Evolutionary conservation across 2,113 vertebrate genomes (phyloP).

Genomic region (Manacus vitellinus): DNA sequence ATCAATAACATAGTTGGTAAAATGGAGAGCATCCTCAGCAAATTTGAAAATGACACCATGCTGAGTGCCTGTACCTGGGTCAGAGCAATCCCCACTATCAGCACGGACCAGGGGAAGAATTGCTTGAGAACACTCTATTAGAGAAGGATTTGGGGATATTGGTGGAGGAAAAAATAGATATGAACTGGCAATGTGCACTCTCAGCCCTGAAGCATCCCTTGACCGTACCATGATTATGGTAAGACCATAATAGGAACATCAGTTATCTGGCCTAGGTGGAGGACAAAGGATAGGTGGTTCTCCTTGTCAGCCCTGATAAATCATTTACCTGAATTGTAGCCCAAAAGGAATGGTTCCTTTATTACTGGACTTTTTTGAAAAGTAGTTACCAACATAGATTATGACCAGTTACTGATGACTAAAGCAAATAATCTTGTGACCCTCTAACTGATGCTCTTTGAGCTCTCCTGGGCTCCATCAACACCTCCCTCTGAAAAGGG

Average conservation of each 20-base stretch:
- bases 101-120: neutral
- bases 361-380: too few relatives aligned
- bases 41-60: neutral
- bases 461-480: neutral
- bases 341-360: neutral
- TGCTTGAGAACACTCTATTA: neutral
- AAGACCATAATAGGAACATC: too few relatives aligned
- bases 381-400: neutral
- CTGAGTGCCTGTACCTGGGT: neutral
- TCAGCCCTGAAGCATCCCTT: neutral
- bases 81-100: accelerated
- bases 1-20: neutral
- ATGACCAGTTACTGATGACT: neutral
- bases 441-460: neutral
- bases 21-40: neutral
- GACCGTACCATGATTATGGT: too few relatives aligned
- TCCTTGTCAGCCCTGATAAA: too few relatives aligned
- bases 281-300: too few relatives aligned
- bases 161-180: neutral
- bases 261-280: too few relatives aligned
- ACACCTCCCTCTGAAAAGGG: neutral
- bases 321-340: neutral
- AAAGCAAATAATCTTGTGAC: neutral
- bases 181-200: neutral
- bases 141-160: neutral